phyloP scores from a whole-genome alignment of 2,113 vertebrate genomes.

The Cricetomys ansorgei region DNA sequence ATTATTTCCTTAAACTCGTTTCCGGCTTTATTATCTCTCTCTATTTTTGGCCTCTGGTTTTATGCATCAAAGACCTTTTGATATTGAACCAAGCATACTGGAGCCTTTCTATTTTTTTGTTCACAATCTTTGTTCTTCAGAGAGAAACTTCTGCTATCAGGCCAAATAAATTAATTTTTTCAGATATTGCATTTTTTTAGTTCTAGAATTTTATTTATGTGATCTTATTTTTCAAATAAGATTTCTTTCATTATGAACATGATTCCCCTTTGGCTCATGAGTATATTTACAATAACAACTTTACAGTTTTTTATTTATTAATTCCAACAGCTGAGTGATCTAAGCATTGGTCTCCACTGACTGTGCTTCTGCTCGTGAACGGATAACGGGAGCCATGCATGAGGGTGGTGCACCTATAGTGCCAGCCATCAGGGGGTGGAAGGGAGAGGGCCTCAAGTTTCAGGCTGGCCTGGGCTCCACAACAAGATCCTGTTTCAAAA shows the following conservation, averaged over 20 bases:
- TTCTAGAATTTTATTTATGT: conserved; percentile 5
- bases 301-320: not conserved
- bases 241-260: not conserved
- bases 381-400: not conserved
- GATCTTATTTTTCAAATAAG: not conserved
- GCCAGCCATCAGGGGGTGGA: not conserved
- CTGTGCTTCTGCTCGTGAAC: not conserved
- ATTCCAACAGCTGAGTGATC: not conserved
- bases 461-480: not conserved
- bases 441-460: not conserved
- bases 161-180: not conserved
- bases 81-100: not conserved
- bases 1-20: not conserved
- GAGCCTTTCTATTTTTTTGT: not conserved
- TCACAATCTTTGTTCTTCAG: not conserved
- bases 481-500: not conserved
- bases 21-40: not conserved
- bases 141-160: not conserved
- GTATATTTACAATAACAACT: not conserved
- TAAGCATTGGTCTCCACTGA: not conserved
- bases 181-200: not conserved
- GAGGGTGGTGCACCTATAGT: too few species aligned
- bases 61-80: not conserved
- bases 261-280: not conserved
- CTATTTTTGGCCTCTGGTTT: not conserved